Conservation (phyloP, 2,888 invertebrate species). For the Lycia hirtaria region DNA sequence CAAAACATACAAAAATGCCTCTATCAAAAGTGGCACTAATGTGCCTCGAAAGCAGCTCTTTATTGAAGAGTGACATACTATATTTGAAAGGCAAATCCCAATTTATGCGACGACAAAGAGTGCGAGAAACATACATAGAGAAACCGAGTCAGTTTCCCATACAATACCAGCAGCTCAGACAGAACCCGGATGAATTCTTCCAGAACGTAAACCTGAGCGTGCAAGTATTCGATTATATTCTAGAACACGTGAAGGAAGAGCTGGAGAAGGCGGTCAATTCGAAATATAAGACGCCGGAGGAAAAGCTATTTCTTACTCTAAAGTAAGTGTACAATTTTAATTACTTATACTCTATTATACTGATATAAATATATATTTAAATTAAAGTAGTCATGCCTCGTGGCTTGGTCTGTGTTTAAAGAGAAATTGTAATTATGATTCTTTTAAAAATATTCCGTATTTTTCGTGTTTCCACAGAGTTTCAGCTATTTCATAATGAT, state of each 20-base stretch:
- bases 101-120: conserved; percentile 4
- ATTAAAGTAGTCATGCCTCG: too few relatives aligned
- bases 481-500: too few relatives aligned
- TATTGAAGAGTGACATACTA: conserved; percentile 28
- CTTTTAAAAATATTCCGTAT: too few relatives aligned
- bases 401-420: too few relatives aligned
- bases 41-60: conserved; percentile 32
- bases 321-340: conserved; percentile 24
- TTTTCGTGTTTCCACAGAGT: too few relatives aligned
- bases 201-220: conserved; percentile 29
- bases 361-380: too few relatives aligned
- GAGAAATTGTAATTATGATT: too few relatives aligned
- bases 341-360: neutral
- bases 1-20: conserved; percentile 29
- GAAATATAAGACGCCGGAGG: conserved; percentile 27
- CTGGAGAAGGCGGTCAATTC: conserved; percentile 10
- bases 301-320: conserved; percentile 35
- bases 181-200: conserved; percentile 26
- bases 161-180: conserved; percentile 22
- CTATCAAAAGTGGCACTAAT: conserved; percentile 31
- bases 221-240: conserved; percentile 36
- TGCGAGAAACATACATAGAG: neutral
- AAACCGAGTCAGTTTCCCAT: conserved; percentile 4
- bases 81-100: conserved; percentile 23
- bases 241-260: conserved; percentile 24